A percentile compares a stretch with the other conserved stretches of the same genome.
Conservation (phyloP, 1,140 invertebrate species). For the Panulirus ornatus region DNA sequence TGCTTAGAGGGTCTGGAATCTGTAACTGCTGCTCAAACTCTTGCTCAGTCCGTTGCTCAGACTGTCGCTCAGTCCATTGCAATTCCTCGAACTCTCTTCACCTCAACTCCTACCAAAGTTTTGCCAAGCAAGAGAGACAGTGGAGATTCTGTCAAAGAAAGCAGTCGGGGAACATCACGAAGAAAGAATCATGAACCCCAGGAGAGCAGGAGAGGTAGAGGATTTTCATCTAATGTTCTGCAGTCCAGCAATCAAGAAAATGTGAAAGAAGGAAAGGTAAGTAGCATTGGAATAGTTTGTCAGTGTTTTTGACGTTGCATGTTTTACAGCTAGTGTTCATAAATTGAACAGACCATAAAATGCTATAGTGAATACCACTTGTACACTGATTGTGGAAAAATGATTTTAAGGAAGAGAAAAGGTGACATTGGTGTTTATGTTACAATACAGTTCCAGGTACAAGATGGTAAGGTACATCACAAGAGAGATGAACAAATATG, state of each 20-base stretch:
- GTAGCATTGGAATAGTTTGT: no score
- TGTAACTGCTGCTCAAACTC: constrained; percentile 54
- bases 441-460: no score
- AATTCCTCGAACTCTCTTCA: constrained; percentile 50
- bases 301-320: no score
- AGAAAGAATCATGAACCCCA: constrained; percentile 42
- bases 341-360: no score
- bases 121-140: constrained; percentile 49
- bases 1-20: constrained; percentile 64
- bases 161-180: constrained; percentile 21
- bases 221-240: constrained; percentile 9
- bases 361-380: no score
- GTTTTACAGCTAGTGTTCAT: no score
- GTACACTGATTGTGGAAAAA: no score
- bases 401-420: no score
- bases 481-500: no score
- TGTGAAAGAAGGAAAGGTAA: constrained; percentile 55
- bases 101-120: constrained; percentile 54
- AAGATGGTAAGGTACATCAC: no score
- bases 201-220: constrained; percentile 41
- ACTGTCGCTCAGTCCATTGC: constrained; percentile 61
- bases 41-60: constrained; percentile 66
- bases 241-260: constrained; percentile 25
- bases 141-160: constrained; percentile 28
- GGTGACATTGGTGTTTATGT: no score